Conservation (phyloP, 2,888 invertebrate genomes). For the Drosophila maculinotata region DNA sequence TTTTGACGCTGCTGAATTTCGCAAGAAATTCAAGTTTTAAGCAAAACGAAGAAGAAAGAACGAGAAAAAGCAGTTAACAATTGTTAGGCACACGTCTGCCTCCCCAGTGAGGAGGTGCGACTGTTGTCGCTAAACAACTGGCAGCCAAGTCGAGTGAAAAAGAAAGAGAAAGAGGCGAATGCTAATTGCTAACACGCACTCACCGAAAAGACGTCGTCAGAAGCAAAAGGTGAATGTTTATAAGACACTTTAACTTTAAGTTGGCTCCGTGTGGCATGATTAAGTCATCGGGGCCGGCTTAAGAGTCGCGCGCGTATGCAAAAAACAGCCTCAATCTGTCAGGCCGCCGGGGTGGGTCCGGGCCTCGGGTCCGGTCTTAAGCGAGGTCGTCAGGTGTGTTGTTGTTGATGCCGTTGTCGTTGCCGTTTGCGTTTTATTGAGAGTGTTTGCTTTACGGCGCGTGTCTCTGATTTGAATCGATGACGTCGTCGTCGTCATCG, state of each 20-base stretch:
- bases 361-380: constrained; percentile 47
- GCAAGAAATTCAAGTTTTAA: constrained; percentile 60
- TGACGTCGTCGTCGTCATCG: constrained; percentile 57
- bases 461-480: constrained; percentile 62
- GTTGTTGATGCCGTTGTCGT: constrained; percentile 11
- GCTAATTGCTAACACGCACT: constrained; percentile 70
- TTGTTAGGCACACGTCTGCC: constrained; percentile 72
- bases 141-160: constrained; percentile 25
- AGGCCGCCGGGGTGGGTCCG: constrained; percentile 20
- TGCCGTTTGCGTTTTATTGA: constrained; percentile 20
- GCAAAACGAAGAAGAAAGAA: constrained; percentile 9
- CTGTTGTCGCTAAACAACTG: constrained; percentile 64
- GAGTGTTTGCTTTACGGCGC: constrained; percentile 41
- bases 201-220: constrained; percentile 66
- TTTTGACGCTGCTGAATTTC: constrained; percentile 50
- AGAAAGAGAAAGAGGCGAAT: constrained; percentile 51
- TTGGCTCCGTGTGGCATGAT: constrained; percentile 50
- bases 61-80: constrained; percentile 31
- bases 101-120: constrained; percentile 73
- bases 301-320: constrained; percentile 36
- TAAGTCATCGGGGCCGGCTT: constrained; percentile 68
- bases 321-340: constrained; percentile 54
- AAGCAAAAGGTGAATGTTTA: constrained; percentile 77
- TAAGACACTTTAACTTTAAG: constrained; percentile 32
- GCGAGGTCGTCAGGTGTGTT: constrained; percentile 72